Conservation (phyloP, 1,140 invertebrate genomes). For the Drosophila murphyi region DNA sequence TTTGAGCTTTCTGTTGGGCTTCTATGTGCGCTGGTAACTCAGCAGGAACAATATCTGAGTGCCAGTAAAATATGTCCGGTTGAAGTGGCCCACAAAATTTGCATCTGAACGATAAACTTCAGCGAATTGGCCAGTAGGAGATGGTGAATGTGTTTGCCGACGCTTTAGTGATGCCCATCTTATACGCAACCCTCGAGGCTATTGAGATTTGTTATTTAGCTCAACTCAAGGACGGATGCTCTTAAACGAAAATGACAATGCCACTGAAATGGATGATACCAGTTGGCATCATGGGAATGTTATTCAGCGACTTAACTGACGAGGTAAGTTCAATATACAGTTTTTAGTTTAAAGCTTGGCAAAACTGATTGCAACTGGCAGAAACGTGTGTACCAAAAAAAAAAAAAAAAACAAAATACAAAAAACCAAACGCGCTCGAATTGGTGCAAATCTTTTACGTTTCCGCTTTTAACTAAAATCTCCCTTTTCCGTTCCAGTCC, state of each 20-base stretch:
- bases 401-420: background rate
- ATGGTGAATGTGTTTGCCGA: constrained; percentile 8
- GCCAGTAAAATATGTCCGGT: background rate
- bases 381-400: background rate
- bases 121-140: background rate
- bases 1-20: constrained; percentile 10
- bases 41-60: background rate
- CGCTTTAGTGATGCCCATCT: constrained; percentile 1
- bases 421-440: no score
- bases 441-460: no score
- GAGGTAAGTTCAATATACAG: constrained; percentile 16
- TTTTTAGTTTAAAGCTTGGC: no score
- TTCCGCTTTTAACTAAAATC: no score
- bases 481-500: no score
- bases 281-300: background rate
- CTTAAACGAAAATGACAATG: background rate
- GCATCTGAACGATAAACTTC: constrained; percentile 19
- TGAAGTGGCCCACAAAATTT: background rate
- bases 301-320: constrained; percentile 18
- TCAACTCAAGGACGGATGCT: constrained; percentile 15
- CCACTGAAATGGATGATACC: constrained; percentile 15
- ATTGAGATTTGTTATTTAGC: constrained; percentile 6
- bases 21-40: constrained; percentile 6
- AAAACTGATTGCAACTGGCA: background rate
- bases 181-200: constrained; percentile 13